Evolutionary conservation across 2,113 vertebrate species (phyloP).

Genomic region (Noctilio leporinus): DNA sequence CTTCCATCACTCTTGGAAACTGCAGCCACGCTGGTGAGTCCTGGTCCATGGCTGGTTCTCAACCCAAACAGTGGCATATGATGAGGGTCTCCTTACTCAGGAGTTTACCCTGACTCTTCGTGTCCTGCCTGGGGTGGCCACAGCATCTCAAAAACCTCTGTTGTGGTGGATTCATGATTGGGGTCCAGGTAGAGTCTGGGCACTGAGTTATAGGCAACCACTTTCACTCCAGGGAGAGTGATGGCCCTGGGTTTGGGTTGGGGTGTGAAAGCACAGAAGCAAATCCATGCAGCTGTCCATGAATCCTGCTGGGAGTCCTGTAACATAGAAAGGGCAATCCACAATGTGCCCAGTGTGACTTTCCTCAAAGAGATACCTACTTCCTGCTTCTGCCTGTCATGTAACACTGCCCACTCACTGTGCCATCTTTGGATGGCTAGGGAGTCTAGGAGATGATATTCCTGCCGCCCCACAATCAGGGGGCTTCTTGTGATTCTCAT

Average conservation of each 20-base stretch:
- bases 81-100: not conserved
- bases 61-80: not conserved
- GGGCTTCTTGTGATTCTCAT: not conserved
- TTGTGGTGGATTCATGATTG: not conserved
- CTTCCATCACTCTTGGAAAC: constrained; percentile 73
- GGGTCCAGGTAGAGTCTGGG: not conserved
- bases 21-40: constrained; percentile 78
- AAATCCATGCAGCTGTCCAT: not conserved
- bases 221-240: not conserved
- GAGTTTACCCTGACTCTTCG: not conserved
- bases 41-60: not conserved
- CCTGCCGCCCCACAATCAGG: not conserved
- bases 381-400: not conserved
- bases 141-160: not conserved
- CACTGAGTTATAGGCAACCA: not conserved
- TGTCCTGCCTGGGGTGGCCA: not conserved
- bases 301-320: not conserved
- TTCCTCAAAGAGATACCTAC: not conserved
- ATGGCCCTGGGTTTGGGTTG: not conserved
- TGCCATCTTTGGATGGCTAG: not conserved
- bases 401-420: not conserved
- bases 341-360: not conserved
- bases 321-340: rapidly evolving
- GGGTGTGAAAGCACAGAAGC: not conserved
- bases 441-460: not conserved